phyloP scores from a whole-genome alignment of 2,888 invertebrate species.

The Erebia epiphron region DNA sequence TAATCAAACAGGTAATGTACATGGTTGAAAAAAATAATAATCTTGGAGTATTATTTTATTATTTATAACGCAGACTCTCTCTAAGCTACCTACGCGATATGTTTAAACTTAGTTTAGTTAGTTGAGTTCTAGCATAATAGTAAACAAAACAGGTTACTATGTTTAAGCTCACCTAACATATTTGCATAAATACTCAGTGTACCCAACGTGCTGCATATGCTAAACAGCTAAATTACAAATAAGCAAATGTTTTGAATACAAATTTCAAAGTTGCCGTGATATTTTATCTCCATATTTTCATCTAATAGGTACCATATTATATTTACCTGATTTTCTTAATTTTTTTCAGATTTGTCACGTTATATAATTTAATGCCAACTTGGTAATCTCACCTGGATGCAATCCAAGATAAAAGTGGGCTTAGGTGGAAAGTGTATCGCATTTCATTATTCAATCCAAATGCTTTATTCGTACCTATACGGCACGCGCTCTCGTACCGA shows the following conservation, averaged over 20 bases:
- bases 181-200: conserved; percentile 37
- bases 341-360: too few species aligned
- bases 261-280: background rate
- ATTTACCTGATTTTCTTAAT: too few species aligned
- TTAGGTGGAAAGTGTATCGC: too few species aligned
- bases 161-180: conserved; percentile 37
- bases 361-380: too few species aligned
- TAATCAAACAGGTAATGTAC: background rate
- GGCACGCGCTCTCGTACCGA: too few species aligned
- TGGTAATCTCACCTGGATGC: background rate
- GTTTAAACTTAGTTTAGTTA: conserved; percentile 14
- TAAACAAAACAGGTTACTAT: conserved; percentile 36
- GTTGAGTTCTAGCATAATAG: conserved; percentile 30
- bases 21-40: background rate
- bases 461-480: too few species aligned
- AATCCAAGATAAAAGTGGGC: background rate
- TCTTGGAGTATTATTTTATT: background rate
- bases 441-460: too few species aligned
- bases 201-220: conserved; percentile 30
- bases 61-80: background rate
- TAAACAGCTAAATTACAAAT: conserved; percentile 11
- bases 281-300: background rate
- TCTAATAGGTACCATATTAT: too few species aligned
- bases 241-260: conserved; percentile 19
- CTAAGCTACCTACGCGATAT: conserved; percentile 1